Evolutionary conservation across 2,797 vertebrate genomes (phyloP), one percentile per base, ranked within the genome.

Genomic region (Acropternis orthonyx): DNA sequence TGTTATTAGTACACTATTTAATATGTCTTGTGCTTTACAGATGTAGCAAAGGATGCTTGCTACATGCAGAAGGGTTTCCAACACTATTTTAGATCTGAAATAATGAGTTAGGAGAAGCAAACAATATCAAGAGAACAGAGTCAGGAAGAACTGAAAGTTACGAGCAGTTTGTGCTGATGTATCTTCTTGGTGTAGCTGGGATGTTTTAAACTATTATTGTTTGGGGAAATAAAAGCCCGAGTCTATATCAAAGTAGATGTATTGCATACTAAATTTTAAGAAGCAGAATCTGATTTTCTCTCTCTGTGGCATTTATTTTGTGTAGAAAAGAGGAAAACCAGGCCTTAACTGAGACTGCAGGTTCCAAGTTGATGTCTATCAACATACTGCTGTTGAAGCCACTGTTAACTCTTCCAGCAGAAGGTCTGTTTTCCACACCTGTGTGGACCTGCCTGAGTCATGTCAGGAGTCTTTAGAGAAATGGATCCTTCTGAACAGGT

Each of bases 181-280:
- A 58, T 92, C 81, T 80, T 66, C 49, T 83, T 62, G 32, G 26
- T 80, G 44, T 74, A 73, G 62, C 55, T 91, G 82, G 46, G 41
- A 81, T 84, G 41, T 78, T 91, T 95, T 83, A 62, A 93, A 65
- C 52, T 84, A 13, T 65, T 89, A 51, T 44, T 83, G 68, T 80
- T 85, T 78, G 41, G 72, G 93, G 89, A 94, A 93, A 95, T 74
- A 85, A 82, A 90, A 92, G 17, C n/a, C 68, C 83, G 78, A 54
- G 27, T 77, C 30, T 69, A 14, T 9, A 9, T 63, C 20, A 26
- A 86, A 67, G 32, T 19, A 58, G 67, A 51, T 74, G 36, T 59
- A 71, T 73, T 71, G 44, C 67, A 71, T 82, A 62, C 30, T 74
- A 61, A 87, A 67, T 74, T 83, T 89, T 54, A 67, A 90, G 48